phyloP scores from a whole-genome alignment of 92 coral and sea anemone genomes.

The Heliopora coerulea region DNA sequence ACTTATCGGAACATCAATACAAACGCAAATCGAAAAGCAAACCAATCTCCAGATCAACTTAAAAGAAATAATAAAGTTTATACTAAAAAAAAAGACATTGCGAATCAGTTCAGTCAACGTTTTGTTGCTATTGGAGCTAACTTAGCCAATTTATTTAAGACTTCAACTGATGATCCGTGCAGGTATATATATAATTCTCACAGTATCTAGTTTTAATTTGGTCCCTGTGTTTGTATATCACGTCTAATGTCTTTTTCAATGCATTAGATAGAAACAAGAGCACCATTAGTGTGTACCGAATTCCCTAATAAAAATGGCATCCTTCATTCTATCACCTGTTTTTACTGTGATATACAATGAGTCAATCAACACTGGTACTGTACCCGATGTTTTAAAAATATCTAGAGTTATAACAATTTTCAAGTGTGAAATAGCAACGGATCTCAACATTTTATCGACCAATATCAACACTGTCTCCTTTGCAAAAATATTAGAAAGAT shows the following conservation, averaged over 20 bases:
- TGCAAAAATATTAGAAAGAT: slow-evolving; percentile 48
- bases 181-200: slow-evolving; percentile 38
- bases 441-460: slow-evolving; percentile 14
- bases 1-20: slow-evolving; percentile 51
- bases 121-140: slow-evolving; percentile 49
- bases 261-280: slow-evolving; percentile 44
- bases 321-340: slow-evolving; percentile 27
- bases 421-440: slow-evolving; percentile 52
- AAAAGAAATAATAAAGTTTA: slow-evolving; percentile 35
- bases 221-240: slow-evolving; percentile 46
- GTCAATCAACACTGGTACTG: slow-evolving; percentile 52
- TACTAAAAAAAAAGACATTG: slow-evolving; percentile 48
- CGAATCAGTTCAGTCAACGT: slow-evolving; percentile 55
- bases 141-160: slow-evolving; percentile 43
- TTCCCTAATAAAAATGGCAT: slow-evolving; percentile 21
- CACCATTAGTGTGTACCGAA: slow-evolving; percentile 31
- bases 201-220: slow-evolving; percentile 42
- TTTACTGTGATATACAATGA: slow-evolving; percentile 52
- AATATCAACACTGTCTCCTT: slow-evolving; percentile 52
- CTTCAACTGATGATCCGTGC: not conserved
- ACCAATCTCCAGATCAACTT: slow-evolving; percentile 31
- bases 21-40: slow-evolving; percentile 53
- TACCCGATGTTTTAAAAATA: slow-evolving; percentile 52
- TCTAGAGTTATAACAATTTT: not conserved
- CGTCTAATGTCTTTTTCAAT: slow-evolving; percentile 39